Evolutionary conservation across 2,797 vertebrate genomes (phyloP), one percentile per base, ranked within the genome.

Genomic region (Fistularia commersonii): DNA sequence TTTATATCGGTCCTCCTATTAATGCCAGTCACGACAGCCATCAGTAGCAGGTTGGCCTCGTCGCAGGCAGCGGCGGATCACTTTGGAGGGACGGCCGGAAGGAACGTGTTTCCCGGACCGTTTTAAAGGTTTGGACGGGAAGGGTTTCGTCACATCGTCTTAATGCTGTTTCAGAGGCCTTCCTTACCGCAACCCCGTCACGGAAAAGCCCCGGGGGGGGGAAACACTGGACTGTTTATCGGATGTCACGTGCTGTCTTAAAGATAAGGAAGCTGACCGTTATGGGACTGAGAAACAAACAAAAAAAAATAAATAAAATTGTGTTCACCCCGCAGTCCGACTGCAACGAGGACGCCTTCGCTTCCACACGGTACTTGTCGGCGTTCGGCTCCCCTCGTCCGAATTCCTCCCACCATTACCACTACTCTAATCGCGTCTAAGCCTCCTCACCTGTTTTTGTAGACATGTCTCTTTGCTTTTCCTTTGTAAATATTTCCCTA

Each of bases 321-420:
- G 86, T 90, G 74, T 66, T 69, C 85, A 74, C 66, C 84, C 86
- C 77, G 87, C 79, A 89, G 92, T 90, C 91, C 93, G 89, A 75
- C n/a, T n/a, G n/a, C n/a, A n/a, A n/a, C n/a, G n/a, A n/a, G n/a
- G n/a, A n/a, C n/a, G n/a, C n/a, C n/a, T n/a, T n/a, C n/a, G 81
- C 76, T 77, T 82, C 72, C 79, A 64, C 74, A 79, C 62, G 86
- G 87, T 90, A 88, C 87, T n/a, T 74, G 74, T 86, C 72, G 64
- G 70, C 72, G 72, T 84, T 32, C 73, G 74, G 66, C 45, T 57
- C 52, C 33, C 55, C 39, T n/a, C n/a, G n/a, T 48, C 23, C 13
- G 33, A 48, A 58, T 67, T 52, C 32, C 36, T 51, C 45, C 38
- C 37, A 76, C 76, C 82, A 87, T n/a, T 87, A 88, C 90, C 90